Evolutionary conservation across 2,888 invertebrate genomes (phyloP), one percentile per base, ranked within the genome.

Genomic region (Myathropa florea): DNA sequence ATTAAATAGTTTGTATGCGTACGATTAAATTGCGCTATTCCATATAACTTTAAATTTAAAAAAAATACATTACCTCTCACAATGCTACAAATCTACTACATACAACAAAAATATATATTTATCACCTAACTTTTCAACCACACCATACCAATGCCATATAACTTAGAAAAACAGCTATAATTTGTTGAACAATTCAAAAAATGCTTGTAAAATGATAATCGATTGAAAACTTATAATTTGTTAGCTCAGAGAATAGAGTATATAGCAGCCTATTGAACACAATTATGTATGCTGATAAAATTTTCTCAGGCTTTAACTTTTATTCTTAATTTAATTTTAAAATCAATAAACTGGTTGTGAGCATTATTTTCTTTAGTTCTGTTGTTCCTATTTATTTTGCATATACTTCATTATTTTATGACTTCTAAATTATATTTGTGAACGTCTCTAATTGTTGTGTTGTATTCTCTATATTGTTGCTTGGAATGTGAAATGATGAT

Each of bases 101-200:
- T 36, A 79, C 68, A 73, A 67, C 36, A 64, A 64, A 36, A 75
- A 53, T 46, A 46, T 33, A 33, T 33, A 64, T 60, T 14, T 59
- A 39, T 46, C 36, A 59, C 26, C 18, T 36, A 61, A 79, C 36
- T 39, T 4, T 46, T 18, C 18, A n/a, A 46, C 18, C 33, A 67
- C 82, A 86, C 86, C 39, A 68, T 86, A 79, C 86, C 86, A 86
- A 86, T 86, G 86, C 86, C 86, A 86, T 86, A 61, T 61, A 59
- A 67, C 53, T 46, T 26, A 61, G 30, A 72, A 71, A 64, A 61
- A 33, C 36, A 60, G 26, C 73, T 36, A 75, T 68, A 75, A 36
- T 23, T 65, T 63, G n/a, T 59, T 61, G 39, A 60, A 71, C 36
- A 55, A 63, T 33, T 21, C 36, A 78, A 21, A 3, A 60, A 61